Evolutionary conservation across 2,888 invertebrate genomes (phyloP).

Genomic region (Nowickia ferox): DNA sequence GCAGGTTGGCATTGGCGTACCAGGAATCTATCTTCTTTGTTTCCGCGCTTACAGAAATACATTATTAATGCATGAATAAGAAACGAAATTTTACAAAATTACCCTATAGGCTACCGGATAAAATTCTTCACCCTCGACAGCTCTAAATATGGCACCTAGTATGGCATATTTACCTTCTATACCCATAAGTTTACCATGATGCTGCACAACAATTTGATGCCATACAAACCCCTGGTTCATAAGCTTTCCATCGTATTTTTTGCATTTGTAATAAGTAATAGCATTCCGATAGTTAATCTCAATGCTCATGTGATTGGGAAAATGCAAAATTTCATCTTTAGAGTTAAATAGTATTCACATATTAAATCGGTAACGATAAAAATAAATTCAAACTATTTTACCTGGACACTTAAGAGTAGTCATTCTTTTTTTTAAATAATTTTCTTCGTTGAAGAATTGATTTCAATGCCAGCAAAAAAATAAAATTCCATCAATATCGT

Average conservation of each 20-base stretch:
- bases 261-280: slow-evolving; percentile 75
- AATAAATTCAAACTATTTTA: slow-evolving; percentile 1
- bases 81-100: slow-evolving; percentile 14
- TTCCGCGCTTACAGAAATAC: slow-evolving; percentile 74
- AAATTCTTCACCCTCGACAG: slow-evolving; percentile 77
- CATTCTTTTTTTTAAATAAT: slow-evolving; percentile 29
- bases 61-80: background rate
- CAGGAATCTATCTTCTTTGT: slow-evolving; percentile 76
- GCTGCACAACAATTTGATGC: slow-evolving; percentile 78
- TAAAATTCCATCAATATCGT: background rate
- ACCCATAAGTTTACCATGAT: slow-evolving; percentile 75
- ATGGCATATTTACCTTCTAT: slow-evolving; percentile 74
- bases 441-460: background rate
- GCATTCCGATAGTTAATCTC: slow-evolving; percentile 74
- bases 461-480: slow-evolving; percentile 3
- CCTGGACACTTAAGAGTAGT: slow-evolving; percentile 57
- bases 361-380: no score
- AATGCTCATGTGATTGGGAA: slow-evolving; percentile 76
- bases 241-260: slow-evolving; percentile 74
- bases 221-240: slow-evolving; percentile 77
- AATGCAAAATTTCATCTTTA: slow-evolving; percentile 74
- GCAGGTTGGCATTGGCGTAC: slow-evolving; percentile 78
- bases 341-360: background rate
- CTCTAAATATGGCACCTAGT: slow-evolving; percentile 76
- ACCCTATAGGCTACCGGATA: slow-evolving; percentile 79